Evolutionary conservation across 1,140 invertebrate genomes (phyloP).

Genomic region (Drosophila kepulauana): DNA sequence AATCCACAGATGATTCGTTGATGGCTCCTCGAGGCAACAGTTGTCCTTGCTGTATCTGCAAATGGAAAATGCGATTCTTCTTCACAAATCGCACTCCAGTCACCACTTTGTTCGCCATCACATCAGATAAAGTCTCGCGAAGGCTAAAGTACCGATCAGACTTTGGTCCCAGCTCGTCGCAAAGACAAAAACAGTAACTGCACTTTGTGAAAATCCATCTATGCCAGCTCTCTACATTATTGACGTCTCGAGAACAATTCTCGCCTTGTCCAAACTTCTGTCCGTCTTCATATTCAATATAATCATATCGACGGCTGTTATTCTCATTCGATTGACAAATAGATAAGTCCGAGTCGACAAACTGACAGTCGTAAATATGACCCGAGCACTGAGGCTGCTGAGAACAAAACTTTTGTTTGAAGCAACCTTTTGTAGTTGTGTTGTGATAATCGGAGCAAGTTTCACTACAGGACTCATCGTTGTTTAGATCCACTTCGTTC

Average conservation of each 20-base stretch:
- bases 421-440: neutral
- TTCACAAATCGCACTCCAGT: neutral
- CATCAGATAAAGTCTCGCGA: neutral
- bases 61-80: neutral
- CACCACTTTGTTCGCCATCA: neutral
- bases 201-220: neutral
- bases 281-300: neutral
- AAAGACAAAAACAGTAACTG: neutral
- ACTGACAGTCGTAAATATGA: neutral
- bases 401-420: neutral
- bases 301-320: neutral
- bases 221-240: neutral
- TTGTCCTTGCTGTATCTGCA: no score
- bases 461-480: neutral
- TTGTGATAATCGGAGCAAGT: neutral
- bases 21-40: no score
- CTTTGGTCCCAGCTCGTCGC: neutral
- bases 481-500: neutral
- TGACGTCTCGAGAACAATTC: neutral
- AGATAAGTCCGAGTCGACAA: neutral
- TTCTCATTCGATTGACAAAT: neutral
- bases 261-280: neutral
- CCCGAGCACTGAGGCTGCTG: neutral
- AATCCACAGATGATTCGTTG: no score
- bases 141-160: conserved; percentile 1